Percentiles rank a stretch among this genome's conserved stretches.
phyloP scores from a whole-genome alignment of 2,797 vertebrate species.

The Telmatherina bonti region DNA sequence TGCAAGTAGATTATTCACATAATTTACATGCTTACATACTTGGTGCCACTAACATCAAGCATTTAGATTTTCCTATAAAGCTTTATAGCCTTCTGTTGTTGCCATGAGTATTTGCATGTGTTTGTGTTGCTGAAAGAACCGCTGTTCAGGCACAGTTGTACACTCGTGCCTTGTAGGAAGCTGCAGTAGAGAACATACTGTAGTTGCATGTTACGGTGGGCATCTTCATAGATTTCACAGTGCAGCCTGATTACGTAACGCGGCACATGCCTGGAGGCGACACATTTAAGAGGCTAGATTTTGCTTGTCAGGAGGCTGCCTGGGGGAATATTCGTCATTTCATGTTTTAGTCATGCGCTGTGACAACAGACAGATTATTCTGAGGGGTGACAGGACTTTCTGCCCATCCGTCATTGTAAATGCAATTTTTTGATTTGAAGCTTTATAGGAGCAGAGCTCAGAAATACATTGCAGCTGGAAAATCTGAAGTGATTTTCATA shows the following conservation, averaged over 20 bases:
- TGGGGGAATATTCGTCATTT: slow-evolving; percentile 62
- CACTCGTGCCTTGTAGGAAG: slow-evolving; percentile 35
- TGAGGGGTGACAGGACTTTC: slow-evolving; percentile 51
- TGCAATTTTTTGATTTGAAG: slow-evolving; percentile 13
- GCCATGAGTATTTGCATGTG: slow-evolving; percentile 22
- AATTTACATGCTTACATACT: too few relatives aligned
- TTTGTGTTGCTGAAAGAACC: not conserved
- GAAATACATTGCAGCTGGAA: not conserved
- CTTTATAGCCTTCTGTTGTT: not conserved
- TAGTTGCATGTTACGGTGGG: slow-evolving; percentile 36
- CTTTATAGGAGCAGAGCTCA: slow-evolving; percentile 9
- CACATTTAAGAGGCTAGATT: slow-evolving; percentile 62
- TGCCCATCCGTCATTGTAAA: slow-evolving; percentile 28
- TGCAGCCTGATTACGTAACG: slow-evolving; percentile 65
- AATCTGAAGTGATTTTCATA: slow-evolving; percentile 1
- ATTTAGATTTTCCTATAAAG: not conserved
- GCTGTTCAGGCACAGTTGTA: slow-evolving; percentile 39
- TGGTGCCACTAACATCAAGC: not conserved
- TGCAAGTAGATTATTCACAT: not conserved
- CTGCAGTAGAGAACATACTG: slow-evolving; percentile 35
- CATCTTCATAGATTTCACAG: slow-evolving; percentile 50
- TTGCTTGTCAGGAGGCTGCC: slow-evolving; percentile 68
- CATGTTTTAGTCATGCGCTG: slow-evolving; percentile 58
- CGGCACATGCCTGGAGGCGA: slow-evolving; percentile 52
- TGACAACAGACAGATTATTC: slow-evolving; percentile 68